Percentiles rank a stretch among this genome's conserved stretches.
Conservation (phyloP, 2,797 vertebrate genomes). For the Tragelaphus eurycerus region DNA sequence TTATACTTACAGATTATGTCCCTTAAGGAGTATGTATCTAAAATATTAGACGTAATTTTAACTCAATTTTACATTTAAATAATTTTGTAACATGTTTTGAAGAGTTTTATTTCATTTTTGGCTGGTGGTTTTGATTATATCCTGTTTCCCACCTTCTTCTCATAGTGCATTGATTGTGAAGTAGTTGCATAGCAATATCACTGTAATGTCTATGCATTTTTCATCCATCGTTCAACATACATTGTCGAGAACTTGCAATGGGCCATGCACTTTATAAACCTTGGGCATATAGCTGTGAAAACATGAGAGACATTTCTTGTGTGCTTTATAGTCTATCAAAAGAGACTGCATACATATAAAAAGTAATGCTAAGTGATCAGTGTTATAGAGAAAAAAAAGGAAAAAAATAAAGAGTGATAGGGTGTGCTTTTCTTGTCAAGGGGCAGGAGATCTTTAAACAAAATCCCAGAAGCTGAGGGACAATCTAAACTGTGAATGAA, state of each 20-base stretch:
- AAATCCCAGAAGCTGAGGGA: neutral
- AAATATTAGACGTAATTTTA: neutral
- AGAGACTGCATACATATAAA: neutral
- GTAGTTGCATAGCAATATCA: neutral
- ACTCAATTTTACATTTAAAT: constrained; percentile 17
- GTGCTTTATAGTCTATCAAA: neutral
- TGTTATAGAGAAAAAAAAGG: neutral
- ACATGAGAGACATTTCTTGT: neutral
- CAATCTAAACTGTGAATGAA: neutral
- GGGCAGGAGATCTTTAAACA: neutral
- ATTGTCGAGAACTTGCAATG: neutral
- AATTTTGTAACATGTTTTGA: neutral
- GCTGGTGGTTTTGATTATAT: neutral
- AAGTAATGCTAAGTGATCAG: neutral
- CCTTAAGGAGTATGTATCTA: neutral
- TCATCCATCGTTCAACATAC: neutral
- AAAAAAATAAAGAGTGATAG: neutral
- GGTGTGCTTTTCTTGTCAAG: neutral
- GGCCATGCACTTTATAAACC: neutral
- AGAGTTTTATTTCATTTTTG: neutral
- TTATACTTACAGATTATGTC: neutral
- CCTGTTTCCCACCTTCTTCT: neutral
- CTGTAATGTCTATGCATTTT: neutral
- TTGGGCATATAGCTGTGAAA: neutral
- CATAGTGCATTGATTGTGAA: neutral